Base-by-base conservation (phyloP, 1,140 invertebrate species). In the Drosophila bocqueti region DNA sequence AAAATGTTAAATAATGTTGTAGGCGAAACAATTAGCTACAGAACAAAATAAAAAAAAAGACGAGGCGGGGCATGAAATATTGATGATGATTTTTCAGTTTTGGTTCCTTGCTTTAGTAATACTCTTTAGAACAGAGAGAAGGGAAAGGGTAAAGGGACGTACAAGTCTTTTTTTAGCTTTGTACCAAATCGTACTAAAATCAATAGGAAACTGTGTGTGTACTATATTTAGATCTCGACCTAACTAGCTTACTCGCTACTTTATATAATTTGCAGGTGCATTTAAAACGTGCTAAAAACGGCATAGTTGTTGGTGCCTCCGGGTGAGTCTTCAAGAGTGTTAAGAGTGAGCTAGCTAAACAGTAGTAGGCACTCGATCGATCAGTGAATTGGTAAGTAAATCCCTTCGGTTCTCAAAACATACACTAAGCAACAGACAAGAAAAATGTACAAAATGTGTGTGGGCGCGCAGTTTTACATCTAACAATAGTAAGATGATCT, bases 401-500 rank as follows among this genome's bases (percentile, higher is more conserved):
- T 72, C 65, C 64, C 42, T 59, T 73, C 69, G 55, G 67, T 59
- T 73, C 69, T 72, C 60, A 45, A 64, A 61, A 62, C 50, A 62
- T 58, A 81, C 78, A 69, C 62, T 58, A 76, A 82, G 69, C 75
- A 68, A 79, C 79, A 79, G 80, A 59, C 58, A 74, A 52, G 49
- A 55, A 55, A 81, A 89, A 80, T 83, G 26, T 84, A 84, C 68
- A 83, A 83, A 76, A 52, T 74, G 73, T 77, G 73, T 78, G 73
- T 78, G 54, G 58, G 77, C 43, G 66, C 73, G 49, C 46, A 47
- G 84, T 90, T 90, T 90, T 90, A 85, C 61, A 90, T 90, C 85
- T 90, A 90, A 90, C 85, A 85, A 90, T 74, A 91, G 81, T 90
- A 85, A 90, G 86, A 90, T 90, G 62, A 80, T 81, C 45, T 52